Percentiles rank a stretch among this genome's conserved stretches.
Conservation (phyloP, 2,888 invertebrate species). For the Microdon myrmicae region DNA sequence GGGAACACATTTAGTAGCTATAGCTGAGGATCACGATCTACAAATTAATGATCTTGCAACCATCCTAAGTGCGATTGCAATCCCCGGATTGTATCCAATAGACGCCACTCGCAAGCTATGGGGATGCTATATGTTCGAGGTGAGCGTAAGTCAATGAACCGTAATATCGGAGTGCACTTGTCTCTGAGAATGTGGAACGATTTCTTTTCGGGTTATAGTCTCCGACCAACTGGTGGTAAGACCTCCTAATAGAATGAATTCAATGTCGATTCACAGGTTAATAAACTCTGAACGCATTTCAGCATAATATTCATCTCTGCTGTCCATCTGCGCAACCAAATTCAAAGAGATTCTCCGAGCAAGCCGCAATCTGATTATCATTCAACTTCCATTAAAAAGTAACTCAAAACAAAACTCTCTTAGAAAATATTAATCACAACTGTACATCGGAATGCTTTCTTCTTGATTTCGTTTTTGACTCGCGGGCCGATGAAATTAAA, state of each 20-base stretch:
- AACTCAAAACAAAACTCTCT: conserved; percentile 11
- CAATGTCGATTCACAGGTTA: too few relatives aligned
- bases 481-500: conserved; percentile 17
- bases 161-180: conserved; percentile 32
- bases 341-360: too few relatives aligned
- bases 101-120: conserved; percentile 19
- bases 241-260: not conserved
- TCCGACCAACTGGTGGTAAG: not conserved
- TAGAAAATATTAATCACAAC: conserved; percentile 23
- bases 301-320: too few relatives aligned
- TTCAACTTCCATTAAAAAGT: conserved; percentile 23
- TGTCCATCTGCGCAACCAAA: too few relatives aligned
- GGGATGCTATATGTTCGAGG: conserved; percentile 15
- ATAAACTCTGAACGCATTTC: too few relatives aligned
- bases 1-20: conserved; percentile 43
- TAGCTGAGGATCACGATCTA: conserved; percentile 47
- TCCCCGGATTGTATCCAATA: conserved; percentile 15
- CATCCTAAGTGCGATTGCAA: conserved; percentile 44
- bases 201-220: conserved; percentile 12
- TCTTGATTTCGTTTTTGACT: too few relatives aligned
- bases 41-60: conserved; percentile 48
- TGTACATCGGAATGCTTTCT: conserved; percentile 17
- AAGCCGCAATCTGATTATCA: conserved; percentile 43
- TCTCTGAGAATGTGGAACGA: conserved; percentile 27
- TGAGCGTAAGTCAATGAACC: conserved; percentile 46